Conservation (phyloP, 1,140 invertebrate species). For the Zaprionus lachaisei region DNA sequence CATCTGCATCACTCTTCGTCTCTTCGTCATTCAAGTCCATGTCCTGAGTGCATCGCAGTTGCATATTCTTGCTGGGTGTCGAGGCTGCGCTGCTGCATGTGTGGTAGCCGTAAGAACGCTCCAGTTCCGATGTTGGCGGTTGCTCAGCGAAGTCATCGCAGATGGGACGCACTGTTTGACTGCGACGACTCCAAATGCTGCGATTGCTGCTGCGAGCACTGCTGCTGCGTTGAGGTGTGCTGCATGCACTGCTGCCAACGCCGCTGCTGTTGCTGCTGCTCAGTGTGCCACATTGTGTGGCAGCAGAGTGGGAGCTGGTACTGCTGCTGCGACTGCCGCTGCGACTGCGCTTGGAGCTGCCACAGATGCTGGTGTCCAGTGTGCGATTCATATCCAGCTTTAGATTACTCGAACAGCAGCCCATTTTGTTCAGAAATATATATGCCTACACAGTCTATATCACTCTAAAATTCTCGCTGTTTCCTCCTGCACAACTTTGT, state of each 20-base stretch:
- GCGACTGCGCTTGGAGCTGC: conserved; percentile 48
- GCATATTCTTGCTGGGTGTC: conserved; percentile 40
- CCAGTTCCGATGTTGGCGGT: conserved; percentile 35
- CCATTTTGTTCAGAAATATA: conserved; percentile 32
- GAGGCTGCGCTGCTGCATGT: conserved; percentile 69
- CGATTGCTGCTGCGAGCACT: conserved; percentile 12
- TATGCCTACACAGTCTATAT: neutral
- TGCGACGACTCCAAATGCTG: conserved; percentile 28
- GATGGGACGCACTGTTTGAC: conserved; percentile 49
- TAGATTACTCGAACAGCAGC: conserved; percentile 66
- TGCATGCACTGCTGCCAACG: conserved; percentile 35
- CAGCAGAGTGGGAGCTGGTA: neutral
- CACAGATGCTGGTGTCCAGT: conserved; percentile 47
- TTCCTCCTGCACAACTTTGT: too few relatives aligned
- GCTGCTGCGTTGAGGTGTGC: conserved; percentile 22
- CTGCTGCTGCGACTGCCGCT: conserved; percentile 14
- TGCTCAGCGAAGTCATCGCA: conserved; percentile 74
- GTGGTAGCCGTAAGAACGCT: conserved; percentile 60
- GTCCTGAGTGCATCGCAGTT: conserved; percentile 61
- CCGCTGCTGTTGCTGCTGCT: conserved; percentile 44
- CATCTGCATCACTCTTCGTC: neutral
- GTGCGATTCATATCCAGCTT: conserved; percentile 41
- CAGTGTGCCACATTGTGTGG: neutral
- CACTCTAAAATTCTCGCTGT: neutral
- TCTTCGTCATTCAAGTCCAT: conserved; percentile 23